A percentile compares a stretch with the other conserved stretches of the same genome.
Evolutionary conservation across 2,797 vertebrate genomes (phyloP).

Genomic region (Phylloscopus collybita): DNA sequence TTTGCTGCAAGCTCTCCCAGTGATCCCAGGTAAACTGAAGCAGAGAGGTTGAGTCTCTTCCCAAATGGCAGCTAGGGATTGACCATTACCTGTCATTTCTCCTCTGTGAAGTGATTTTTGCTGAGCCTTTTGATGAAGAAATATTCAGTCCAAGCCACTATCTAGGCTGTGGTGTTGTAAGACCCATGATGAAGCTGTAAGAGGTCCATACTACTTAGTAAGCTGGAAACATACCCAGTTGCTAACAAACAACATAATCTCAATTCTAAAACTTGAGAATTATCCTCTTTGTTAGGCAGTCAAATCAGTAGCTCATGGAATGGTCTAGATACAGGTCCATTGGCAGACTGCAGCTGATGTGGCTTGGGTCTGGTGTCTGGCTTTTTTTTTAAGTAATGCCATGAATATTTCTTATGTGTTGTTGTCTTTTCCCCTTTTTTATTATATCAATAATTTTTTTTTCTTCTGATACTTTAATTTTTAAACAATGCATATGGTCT

Average conservation of each 20-base stretch:
- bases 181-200: background rate
- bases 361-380: background rate
- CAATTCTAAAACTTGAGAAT: background rate
- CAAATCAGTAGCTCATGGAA: background rate
- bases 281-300: background rate
- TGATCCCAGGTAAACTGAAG: background rate
- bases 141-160: background rate
- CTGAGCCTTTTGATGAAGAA: background rate
- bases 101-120: background rate
- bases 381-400: background rate
- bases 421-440: background rate
- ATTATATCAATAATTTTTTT: background rate
- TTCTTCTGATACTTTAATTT: background rate
- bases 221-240: background rate
- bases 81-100: background rate
- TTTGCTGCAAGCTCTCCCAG: background rate
- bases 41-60: background rate
- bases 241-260: background rate
- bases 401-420: background rate
- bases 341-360: background rate
- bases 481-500: background rate
- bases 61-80: background rate
- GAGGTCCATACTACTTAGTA: background rate
- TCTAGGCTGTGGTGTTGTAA: background rate
- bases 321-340: background rate